A percentile compares a stretch with the other conserved stretches of the same genome.
These are phyloP conservation scores for Thunnus albacares DNA, from an alignment of 2,797 vertebrate species.

Conservation along the genomic window DNA sequence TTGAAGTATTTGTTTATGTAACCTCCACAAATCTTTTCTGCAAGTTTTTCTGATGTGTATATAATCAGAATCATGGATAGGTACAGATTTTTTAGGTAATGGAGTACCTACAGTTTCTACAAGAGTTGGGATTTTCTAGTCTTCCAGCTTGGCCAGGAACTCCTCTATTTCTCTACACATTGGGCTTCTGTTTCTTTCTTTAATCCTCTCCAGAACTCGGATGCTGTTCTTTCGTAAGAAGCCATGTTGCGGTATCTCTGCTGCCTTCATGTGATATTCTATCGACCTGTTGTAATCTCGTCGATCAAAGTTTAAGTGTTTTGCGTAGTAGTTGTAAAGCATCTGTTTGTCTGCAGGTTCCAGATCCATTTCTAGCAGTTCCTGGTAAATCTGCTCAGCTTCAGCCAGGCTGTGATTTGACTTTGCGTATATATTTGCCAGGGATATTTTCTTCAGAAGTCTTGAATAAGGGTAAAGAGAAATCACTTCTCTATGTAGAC, in stretches of 20 bases:
- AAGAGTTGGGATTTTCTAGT: neutral
- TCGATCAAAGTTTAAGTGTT: constrained; percentile 22
- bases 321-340: constrained; percentile 69
- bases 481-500: constrained; percentile 63
- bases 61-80: too few species aligned
- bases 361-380: constrained; percentile 46
- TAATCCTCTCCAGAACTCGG: constrained; percentile 51
- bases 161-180: constrained; percentile 59
- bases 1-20: too few species aligned
- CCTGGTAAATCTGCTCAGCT: constrained; percentile 54
- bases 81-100: neutral
- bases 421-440: constrained; percentile 53
- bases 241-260: constrained; percentile 34
- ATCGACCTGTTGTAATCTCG: constrained; percentile 22
- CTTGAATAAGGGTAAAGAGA: constrained; percentile 67
- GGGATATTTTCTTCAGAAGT: constrained; percentile 27
- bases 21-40: too few species aligned
- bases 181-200: constrained; percentile 32
- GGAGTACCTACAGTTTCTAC: neutral
- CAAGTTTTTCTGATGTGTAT: too few species aligned
- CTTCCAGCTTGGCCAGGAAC: constrained; percentile 52
- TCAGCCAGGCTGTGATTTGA: neutral
- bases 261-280: constrained; percentile 68
- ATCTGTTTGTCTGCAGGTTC: constrained; percentile 56
- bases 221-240: constrained; percentile 50